These are phyloP conservation scores for Choloepus didactylus DNA, from an alignment of 2,797 vertebrate species.

Conservation along the genomic window DNA sequence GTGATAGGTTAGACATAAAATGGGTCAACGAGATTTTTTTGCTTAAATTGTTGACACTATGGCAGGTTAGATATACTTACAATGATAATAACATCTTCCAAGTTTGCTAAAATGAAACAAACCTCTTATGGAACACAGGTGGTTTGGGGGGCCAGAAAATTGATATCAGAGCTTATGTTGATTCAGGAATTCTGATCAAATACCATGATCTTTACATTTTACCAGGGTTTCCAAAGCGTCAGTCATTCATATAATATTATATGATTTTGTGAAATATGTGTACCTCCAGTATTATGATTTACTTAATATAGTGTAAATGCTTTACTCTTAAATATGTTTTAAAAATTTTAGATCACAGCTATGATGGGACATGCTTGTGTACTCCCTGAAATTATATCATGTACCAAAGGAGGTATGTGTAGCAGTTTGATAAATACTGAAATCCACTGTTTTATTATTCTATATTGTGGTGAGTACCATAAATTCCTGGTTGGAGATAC, in stretches of 20 bases:
- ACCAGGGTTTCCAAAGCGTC: not conserved
- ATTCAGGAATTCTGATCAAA: not conserved
- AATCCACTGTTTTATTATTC: accelerated
- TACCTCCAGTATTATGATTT: not conserved
- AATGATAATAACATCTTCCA: not conserved
- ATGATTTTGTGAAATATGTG: not conserved
- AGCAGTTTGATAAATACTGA: not conserved
- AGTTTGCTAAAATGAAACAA: not conserved
- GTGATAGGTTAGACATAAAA: not conserved
- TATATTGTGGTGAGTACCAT: not conserved
- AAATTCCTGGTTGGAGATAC: not conserved
- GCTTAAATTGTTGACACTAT: not conserved
- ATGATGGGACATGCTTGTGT: not conserved
- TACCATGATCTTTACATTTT: not conserved
- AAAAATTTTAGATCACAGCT: too few species aligned
- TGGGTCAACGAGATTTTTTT: not conserved
- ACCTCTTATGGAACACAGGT: not conserved
- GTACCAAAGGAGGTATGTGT: too few species aligned
- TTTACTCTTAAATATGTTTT: not conserved
- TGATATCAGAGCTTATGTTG: not conserved
- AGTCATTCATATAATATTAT: not conserved
- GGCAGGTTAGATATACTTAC: not conserved
- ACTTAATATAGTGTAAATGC: not conserved
- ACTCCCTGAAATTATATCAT: not conserved
- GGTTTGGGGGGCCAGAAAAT: not conserved